phyloP scores from a whole-genome alignment of 2,888 invertebrate genomes.

The Lasioglossum malachurum region DNA sequence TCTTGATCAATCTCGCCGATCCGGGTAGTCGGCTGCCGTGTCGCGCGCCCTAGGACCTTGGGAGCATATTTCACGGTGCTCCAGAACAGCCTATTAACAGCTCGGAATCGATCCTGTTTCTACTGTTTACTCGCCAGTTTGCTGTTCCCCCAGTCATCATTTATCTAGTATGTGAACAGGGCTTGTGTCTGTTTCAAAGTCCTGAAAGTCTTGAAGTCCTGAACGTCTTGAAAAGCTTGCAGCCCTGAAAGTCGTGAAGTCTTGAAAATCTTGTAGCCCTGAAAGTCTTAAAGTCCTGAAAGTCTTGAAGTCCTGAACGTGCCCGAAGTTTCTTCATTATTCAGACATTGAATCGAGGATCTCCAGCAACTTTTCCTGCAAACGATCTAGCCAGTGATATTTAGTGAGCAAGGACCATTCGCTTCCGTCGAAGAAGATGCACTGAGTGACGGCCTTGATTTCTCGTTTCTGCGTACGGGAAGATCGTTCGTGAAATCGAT shows the following conservation, averaged over 20 bases:
- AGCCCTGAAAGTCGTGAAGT: too few species aligned
- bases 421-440: slow-evolving; percentile 60
- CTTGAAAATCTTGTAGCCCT: too few species aligned
- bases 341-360: too few species aligned
- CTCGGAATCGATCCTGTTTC: neutral
- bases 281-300: too few species aligned
- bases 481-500: slow-evolving; percentile 70
- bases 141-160: neutral
- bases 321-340: too few species aligned
- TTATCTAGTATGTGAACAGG: neutral
- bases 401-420: neutral
- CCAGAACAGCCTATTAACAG: neutral
- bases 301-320: too few species aligned
- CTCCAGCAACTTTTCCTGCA: neutral
- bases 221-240: too few species aligned
- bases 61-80: neutral
- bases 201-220: too few species aligned
- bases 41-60: slow-evolving; percentile 5
- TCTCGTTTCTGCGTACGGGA: slow-evolving; percentile 65
- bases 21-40: neutral
- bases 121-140: neutral
- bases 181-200: too few species aligned
- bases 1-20: slow-evolving; percentile 54
- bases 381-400: neutral
- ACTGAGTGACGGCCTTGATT: slow-evolving; percentile 66